A percentile compares a stretch with the other conserved stretches of the same genome.
These are phyloP conservation scores for Crematogaster levior DNA, from an alignment of 2,888 invertebrate genomes.

Conservation along the genomic window DNA sequence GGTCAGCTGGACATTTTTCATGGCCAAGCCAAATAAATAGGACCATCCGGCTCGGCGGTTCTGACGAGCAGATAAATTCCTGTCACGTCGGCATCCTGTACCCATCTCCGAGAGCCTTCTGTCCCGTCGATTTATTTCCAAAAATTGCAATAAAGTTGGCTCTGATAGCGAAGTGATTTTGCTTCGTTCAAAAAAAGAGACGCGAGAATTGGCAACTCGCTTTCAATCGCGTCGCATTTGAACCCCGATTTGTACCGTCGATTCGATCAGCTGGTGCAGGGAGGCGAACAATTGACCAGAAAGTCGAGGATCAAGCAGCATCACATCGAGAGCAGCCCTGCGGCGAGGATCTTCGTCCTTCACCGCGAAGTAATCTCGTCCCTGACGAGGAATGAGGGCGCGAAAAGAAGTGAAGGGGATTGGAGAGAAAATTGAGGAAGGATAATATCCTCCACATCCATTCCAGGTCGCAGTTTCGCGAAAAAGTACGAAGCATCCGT, in stretches of 20 bases:
- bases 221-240: conserved; percentile 38
- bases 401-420: conserved; percentile 18
- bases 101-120: conserved; percentile 43
- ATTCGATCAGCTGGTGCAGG: conserved; percentile 36
- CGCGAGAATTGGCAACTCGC: conserved; percentile 29
- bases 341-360: conserved; percentile 40
- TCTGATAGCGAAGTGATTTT: conserved; percentile 51
- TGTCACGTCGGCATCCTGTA: conserved; percentile 60
- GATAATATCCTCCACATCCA: conserved; percentile 68
- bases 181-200: neutral
- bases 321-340: conserved; percentile 9
- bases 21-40: conserved; percentile 71
- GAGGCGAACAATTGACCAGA: conserved; percentile 46
- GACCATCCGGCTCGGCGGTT: conserved; percentile 49
- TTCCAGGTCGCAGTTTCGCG: conserved; percentile 59
- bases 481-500: conserved; percentile 47
- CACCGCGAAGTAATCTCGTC: conserved; percentile 51
- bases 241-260: conserved; percentile 39
- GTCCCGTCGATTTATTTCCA: conserved; percentile 46
- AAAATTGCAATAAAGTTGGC: conserved; percentile 52
- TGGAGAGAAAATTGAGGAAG: conserved; percentile 47
- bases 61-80: conserved; percentile 67
- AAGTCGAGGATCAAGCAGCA: conserved; percentile 37
- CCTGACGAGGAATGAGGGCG: conserved; percentile 12
- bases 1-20: conserved; percentile 72